phyloP scores from a whole-genome alignment of 2,888 invertebrate species.

The Ceriagrion tenellum region DNA sequence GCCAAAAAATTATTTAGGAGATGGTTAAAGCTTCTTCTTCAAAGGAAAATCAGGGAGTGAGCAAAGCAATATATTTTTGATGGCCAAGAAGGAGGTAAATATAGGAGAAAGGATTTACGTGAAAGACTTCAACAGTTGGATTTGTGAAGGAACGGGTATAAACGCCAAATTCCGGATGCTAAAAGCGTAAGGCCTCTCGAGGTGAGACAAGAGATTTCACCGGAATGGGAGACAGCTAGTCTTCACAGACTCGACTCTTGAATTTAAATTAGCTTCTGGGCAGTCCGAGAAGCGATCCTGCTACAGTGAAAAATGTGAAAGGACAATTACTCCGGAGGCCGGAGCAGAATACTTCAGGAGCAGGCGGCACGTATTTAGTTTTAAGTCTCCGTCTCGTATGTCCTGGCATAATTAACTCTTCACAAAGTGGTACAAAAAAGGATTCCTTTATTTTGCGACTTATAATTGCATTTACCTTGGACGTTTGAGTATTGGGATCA shows the following conservation, averaged over 20 bases:
- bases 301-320: background rate
- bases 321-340: background rate
- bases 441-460: too few species aligned
- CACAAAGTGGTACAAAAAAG: background rate
- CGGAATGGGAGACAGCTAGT: background rate
- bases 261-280: background rate
- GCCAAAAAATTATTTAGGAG: too few species aligned
- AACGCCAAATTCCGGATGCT: background rate
- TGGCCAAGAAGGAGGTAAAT: background rate
- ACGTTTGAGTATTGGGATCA: too few species aligned
- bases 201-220: background rate
- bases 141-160: background rate
- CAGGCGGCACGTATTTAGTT: background rate
- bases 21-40: too few species aligned
- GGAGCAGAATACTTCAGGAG: background rate
- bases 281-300: background rate
- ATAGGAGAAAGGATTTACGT: background rate
- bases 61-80: background rate
- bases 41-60: too few species aligned
- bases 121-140: background rate
- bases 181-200: background rate
- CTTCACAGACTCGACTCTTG: background rate
- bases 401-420: background rate
- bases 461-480: too few species aligned
- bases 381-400: background rate